phyloP scores from a whole-genome alignment of 1,140 invertebrate genomes.

The Bombus haemorrhoidalis region DNA sequence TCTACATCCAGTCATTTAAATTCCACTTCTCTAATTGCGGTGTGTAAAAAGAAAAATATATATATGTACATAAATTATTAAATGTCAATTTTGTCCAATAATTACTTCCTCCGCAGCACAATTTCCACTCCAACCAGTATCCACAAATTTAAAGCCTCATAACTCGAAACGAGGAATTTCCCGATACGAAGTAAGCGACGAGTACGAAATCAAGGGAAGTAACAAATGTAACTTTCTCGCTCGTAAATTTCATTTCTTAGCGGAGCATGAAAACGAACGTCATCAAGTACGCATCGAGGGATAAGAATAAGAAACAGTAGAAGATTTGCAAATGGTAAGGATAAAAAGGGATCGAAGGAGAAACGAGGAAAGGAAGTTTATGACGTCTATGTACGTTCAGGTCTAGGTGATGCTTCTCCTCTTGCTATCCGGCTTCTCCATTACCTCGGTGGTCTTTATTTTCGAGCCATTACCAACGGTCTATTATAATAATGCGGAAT shows the following conservation, averaged over 20 bases:
- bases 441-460: slow-evolving; percentile 62
- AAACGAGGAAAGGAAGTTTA: slow-evolving; percentile 17
- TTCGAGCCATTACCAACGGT: slow-evolving; percentile 64
- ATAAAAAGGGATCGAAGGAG: not conserved
- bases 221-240: not conserved
- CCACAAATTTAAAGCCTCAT: no score
- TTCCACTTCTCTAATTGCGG: not conserved
- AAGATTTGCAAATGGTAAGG: slow-evolving; percentile 37
- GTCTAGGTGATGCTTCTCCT: not conserved
- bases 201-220: not conserved
- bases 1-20: not conserved
- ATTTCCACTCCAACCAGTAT: no score
- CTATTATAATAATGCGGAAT: slow-evolving; percentile 67
- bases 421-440: slow-evolving; percentile 29
- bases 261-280: not conserved
- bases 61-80: not conserved
- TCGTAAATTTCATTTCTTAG: not conserved
- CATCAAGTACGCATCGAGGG: not conserved
- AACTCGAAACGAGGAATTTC: no score
- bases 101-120: not conserved
- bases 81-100: not conserved
- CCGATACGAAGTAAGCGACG: not conserved
- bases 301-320: slow-evolving; percentile 13
- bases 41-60: not conserved
- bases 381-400: not conserved